Percentiles rank a stretch among this genome's conserved stretches.
Conservation (phyloP, 2,797 vertebrate genomes). For the Tolypeutes matacus region DNA sequence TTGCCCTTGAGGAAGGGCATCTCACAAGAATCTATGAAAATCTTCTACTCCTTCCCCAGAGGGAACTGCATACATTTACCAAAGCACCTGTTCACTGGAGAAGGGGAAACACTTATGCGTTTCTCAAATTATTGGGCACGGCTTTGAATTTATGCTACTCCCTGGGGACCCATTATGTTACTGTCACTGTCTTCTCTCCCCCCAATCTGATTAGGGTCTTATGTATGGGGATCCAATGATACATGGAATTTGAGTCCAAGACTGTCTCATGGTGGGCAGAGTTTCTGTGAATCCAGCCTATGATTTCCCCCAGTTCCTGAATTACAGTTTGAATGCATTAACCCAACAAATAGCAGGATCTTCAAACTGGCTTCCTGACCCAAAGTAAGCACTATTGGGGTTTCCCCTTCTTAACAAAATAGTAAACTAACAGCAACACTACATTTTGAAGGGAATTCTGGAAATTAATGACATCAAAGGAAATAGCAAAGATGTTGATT, state of each 20-base stretch:
- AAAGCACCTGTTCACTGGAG: neutral
- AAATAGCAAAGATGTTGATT: constrained; percentile 6
- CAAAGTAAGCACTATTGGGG: neutral
- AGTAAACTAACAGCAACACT: constrained; percentile 8
- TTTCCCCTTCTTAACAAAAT: neutral
- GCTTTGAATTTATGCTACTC: constrained; percentile 6
- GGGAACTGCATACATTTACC: neutral
- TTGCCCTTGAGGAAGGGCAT: neutral
- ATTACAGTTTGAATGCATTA: neutral
- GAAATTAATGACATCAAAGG: constrained; percentile 18
- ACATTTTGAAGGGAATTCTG: constrained; percentile 39
- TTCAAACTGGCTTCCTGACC: neutral
- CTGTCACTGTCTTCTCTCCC: no score
- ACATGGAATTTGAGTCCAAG: neutral
- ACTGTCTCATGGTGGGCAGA: neutral
- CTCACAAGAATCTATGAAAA: constrained; percentile 33
- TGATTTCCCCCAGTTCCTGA: neutral
- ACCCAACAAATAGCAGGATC: neutral
- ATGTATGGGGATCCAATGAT: neutral
- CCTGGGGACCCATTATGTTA: neutral
- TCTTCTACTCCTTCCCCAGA: neutral
- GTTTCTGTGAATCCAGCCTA: neutral
- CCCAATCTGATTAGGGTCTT: neutral
- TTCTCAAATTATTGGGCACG: neutral
- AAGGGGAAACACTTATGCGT: neutral